Base-by-base conservation (phyloP, 2,888 invertebrate species). In the Ptilodon capucinus region DNA sequence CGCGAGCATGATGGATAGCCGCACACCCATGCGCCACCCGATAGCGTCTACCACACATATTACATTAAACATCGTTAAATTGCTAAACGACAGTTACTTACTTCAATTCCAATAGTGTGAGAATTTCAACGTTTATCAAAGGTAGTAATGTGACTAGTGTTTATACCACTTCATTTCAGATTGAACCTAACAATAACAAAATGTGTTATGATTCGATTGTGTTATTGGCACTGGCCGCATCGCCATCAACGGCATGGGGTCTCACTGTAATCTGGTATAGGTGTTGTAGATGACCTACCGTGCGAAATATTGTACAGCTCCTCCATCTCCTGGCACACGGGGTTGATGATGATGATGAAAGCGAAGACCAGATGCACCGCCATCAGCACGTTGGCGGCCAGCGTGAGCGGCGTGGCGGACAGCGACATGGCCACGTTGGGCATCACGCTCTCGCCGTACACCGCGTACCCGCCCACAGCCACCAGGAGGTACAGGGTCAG, bases 311-410 rank as follows among this genome's bases (percentile, higher is more conserved):
- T 89, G 60, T 94, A 92, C 2, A 93, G 81, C 66, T 94, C 93
- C 71, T 95, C 95, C 47, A 94, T 70, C 68, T 94, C 94, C 79
- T 95, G 95, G 69, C 93, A 93, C 32, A 95, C 93, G 0, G 95
- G 95, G 82, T 95, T 95, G 58, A 95, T 91, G 54, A 95, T 92
- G 61, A 95, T 94, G 51, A 94, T 81, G 74, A 94, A 95, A 19
- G 94, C 94, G 40, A 93, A 85, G 21, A 94, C 76, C 14, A 95
- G 87, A 75, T 95, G 95, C 3, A 92, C 64, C 0, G 93, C 92
- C 90, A 95, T 93, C 21, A 94, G 82, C 25, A 94, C 76, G 69
- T 94, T 92, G 23, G 93, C 93, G 0, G 92, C 79, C 6, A 91
- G 84, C 0, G 93, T 91, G 40, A 94, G 76, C 0, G 91, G 81